A percentile compares a stretch with the other conserved stretches of the same genome.
Evolutionary conservation across 2,797 vertebrate species (phyloP).

Genomic region (Staurois parvus): DNA sequence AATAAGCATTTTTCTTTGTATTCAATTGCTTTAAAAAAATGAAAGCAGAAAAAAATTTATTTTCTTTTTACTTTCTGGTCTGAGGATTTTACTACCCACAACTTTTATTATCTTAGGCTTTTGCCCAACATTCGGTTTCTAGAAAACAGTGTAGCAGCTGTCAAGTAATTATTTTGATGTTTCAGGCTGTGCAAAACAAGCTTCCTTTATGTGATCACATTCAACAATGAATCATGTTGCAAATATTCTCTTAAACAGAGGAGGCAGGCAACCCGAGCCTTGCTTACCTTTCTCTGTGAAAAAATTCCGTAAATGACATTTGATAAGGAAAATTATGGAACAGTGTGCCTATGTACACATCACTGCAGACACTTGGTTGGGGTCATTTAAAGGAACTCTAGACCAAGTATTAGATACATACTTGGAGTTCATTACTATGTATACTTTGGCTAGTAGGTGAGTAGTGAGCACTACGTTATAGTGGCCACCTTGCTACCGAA

Average conservation of each 20-base stretch:
- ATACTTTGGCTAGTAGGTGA: too few species aligned
- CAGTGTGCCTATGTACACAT: not conserved
- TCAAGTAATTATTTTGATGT: slow-evolving; percentile 59
- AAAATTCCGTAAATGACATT: slow-evolving; percentile 27
- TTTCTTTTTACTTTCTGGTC: slow-evolving; percentile 39
- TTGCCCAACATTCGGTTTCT: slow-evolving; percentile 46
- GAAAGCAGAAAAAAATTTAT: slow-evolving; percentile 24
- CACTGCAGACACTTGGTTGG: not conserved
- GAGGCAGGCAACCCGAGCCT: slow-evolving; percentile 22
- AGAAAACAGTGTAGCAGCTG: slow-evolving; percentile 54
- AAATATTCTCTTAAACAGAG: slow-evolving; percentile 31
- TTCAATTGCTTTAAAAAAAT: slow-evolving; percentile 31
- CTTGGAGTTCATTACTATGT: too few species aligned
- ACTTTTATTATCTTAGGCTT: slow-evolving; percentile 54
- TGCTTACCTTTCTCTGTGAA: slow-evolving; percentile 29
- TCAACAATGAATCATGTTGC: slow-evolving; percentile 55
- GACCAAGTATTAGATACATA: not conserved
- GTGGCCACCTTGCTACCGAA: too few species aligned
- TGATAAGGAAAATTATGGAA: slow-evolving; percentile 19
- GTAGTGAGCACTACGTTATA: too few species aligned
- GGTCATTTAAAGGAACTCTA: not conserved
- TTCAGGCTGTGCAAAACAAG: slow-evolving; percentile 56
- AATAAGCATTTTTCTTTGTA: slow-evolving; percentile 26
- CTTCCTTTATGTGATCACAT: slow-evolving; percentile 57
- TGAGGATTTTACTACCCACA: slow-evolving; percentile 39